Evolutionary conservation across 2,113 vertebrate species (phyloP).

Genomic region (Chinchilla lanigera): DNA sequence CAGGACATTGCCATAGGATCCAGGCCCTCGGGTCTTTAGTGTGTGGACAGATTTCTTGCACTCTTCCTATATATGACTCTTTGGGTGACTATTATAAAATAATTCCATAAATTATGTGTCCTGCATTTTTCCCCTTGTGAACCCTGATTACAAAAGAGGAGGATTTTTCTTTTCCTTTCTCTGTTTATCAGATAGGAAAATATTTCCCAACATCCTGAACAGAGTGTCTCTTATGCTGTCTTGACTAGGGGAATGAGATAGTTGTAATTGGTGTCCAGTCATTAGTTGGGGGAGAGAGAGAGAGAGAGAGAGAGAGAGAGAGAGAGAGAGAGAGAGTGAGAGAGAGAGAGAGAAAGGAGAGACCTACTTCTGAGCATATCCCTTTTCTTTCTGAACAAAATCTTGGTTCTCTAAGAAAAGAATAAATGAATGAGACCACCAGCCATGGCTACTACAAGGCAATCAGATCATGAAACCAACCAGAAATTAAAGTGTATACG

Average conservation of each 20-base stretch:
- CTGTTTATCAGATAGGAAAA: neutral
- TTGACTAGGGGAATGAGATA: neutral
- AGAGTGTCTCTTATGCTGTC: neutral
- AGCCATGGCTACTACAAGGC: neutral
- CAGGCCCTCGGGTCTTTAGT: no score
- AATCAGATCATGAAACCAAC: neutral
- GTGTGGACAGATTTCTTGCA: no score
- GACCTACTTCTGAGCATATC: neutral
- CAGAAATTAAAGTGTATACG: neutral
- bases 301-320: neutral
- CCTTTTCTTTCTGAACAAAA: conserved; percentile 31
- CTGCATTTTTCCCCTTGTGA: no score
- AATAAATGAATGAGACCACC: neutral
- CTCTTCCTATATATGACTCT: no score
- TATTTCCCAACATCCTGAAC: neutral
- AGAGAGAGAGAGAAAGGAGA: neutral
- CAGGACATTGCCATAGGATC: no score
- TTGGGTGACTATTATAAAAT: no score
- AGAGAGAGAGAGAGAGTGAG: no score
- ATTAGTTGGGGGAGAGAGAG: no score
- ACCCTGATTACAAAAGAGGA: neutral
- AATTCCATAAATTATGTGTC: no score
- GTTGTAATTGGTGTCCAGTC: neutral
- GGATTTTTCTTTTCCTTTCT: neutral
- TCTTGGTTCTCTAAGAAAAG: neutral